phyloP scores from a whole-genome alignment of 2,113 vertebrate genomes.

The Neotragus moschatus region DNA sequence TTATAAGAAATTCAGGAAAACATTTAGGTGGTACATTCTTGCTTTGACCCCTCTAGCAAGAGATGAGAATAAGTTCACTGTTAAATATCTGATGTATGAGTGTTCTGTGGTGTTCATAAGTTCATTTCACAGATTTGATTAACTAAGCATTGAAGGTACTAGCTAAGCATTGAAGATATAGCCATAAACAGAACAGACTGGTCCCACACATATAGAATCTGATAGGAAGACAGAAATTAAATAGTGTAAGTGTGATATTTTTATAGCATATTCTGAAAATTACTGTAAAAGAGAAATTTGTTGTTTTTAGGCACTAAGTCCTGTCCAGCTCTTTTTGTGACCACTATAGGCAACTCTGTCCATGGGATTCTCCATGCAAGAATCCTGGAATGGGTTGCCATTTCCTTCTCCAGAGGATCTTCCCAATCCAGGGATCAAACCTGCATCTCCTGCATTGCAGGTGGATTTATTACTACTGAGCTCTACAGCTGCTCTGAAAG shows the following conservation, averaged over 20 bases:
- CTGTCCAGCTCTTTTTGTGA: background rate
- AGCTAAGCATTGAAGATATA: background rate
- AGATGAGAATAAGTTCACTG: background rate
- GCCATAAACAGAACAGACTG: background rate
- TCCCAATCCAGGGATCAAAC: background rate
- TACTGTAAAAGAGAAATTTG: background rate
- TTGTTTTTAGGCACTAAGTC: background rate
- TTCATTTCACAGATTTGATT: background rate
- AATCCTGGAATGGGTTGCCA: background rate
- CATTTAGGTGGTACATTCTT: background rate
- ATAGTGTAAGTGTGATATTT: background rate
- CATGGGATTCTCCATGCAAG: background rate
- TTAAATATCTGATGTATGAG: background rate
- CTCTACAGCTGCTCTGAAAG: background rate
- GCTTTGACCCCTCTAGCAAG: background rate
- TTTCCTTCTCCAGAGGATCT: background rate
- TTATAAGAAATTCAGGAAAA: background rate
- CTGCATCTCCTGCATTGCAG: background rate
- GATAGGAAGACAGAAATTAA: background rate
- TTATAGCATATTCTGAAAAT: background rate
- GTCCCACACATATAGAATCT: background rate
- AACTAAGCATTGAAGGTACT: background rate
- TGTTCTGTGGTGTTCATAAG: background rate
- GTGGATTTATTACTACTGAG: background rate
- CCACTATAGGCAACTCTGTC: background rate